These are phyloP conservation scores for Agrilus cyanescens DNA, from an alignment of 2,888 invertebrate species.

Conservation along the genomic window DNA sequence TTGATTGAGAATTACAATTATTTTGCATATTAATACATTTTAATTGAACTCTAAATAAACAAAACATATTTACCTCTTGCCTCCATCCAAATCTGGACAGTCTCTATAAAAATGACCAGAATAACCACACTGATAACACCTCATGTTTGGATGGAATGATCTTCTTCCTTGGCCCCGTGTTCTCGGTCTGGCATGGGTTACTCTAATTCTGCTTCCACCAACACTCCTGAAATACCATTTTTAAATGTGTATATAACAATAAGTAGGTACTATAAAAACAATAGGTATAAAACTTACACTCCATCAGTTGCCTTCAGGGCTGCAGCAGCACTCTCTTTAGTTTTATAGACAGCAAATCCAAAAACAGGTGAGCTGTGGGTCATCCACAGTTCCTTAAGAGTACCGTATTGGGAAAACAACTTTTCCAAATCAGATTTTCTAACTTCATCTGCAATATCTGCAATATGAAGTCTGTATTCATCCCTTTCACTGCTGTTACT, in stretches of 20 bases:
- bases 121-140: constrained; percentile 47
- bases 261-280: not conserved
- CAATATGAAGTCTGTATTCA: constrained; percentile 39
- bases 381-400: constrained; percentile 44
- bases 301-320: constrained; percentile 38
- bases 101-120: constrained; percentile 46
- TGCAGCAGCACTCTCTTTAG: constrained; percentile 40
- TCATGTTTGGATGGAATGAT: constrained; percentile 42
- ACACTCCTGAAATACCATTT: constrained; percentile 32
- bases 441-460: constrained; percentile 41
- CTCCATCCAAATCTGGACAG: constrained; percentile 37
- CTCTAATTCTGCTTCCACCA: constrained; percentile 40
- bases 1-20: constrained; percentile 3
- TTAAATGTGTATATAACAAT: no score
- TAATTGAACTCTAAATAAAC: constrained; percentile 2
- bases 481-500: constrained; percentile 32
- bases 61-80: constrained; percentile 26
- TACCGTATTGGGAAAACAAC: constrained; percentile 42
- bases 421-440: constrained; percentile 41
- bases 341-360: constrained; percentile 47
- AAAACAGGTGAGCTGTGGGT: constrained; percentile 47
- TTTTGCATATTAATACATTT: not conserved
- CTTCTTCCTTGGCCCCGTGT: constrained; percentile 37
- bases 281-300: constrained; percentile 32
- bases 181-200: constrained; percentile 41